Conservation (phyloP, 2,113 vertebrate species). For the human (Homo sapiens) region GRCh38 chr3:9212501-9213000, state of each 20-base stretch:
- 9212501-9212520: too few species aligned
- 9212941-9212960: not conserved
- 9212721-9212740: not conserved
- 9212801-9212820: not conserved
- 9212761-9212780: not conserved
- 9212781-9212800: not conserved
- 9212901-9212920: slow-evolving; percentile 17
- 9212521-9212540: too few species aligned
- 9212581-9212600: too few species aligned
- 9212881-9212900: not conserved
- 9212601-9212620: too few species aligned
- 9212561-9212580: too few species aligned
- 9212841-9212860: not conserved
- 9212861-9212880: not conserved
- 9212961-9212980: not conserved
- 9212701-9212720: too few species aligned
- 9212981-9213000: not conserved
- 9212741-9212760: not conserved
- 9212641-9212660: too few species aligned
- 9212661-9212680: too few species aligned
- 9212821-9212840: not conserved
- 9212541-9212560: too few species aligned
- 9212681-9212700: too few species aligned
- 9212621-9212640: too few species aligned
- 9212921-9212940: not conserved